Evolutionary conservation across 2,113 vertebrate genomes (phyloP).

Genomic region (Nothocercus nigrocapillus): DNA sequence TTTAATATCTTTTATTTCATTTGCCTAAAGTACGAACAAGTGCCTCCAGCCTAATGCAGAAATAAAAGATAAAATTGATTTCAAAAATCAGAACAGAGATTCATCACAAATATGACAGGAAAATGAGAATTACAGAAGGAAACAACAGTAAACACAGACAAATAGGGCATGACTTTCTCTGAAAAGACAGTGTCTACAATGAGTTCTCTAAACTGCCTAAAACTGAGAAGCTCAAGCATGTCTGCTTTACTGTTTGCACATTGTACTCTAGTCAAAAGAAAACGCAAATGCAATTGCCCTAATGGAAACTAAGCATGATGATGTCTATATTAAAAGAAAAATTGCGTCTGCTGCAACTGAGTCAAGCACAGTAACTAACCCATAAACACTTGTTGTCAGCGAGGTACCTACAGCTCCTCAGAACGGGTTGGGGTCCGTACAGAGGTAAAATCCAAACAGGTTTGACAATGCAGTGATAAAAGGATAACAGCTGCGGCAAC

Average conservation of each 20-base stretch:
- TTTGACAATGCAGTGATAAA: background rate
- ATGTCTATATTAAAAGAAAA: slow-evolving; percentile 4
- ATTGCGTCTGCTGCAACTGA: background rate
- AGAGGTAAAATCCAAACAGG: slow-evolving; percentile 29
- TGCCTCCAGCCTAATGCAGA: background rate
- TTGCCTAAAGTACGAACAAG: background rate
- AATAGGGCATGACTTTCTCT: background rate
- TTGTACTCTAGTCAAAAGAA: background rate
- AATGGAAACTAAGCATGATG: background rate
- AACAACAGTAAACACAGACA: background rate
- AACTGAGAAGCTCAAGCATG: background rate
- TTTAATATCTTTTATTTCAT: background rate
- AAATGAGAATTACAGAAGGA: background rate
- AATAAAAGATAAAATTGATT: background rate
- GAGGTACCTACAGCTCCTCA: slow-evolving; percentile 48
- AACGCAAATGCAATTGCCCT: slow-evolving; percentile 42
- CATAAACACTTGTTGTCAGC: slow-evolving; percentile 14
- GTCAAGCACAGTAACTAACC: background rate
- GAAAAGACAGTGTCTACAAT: background rate
- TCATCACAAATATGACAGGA: background rate
- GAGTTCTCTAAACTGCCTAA: background rate
- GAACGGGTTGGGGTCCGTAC: background rate
- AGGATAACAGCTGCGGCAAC: slow-evolving; percentile 21
- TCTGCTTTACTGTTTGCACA: background rate
- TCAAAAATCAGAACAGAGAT: background rate